A percentile compares a stretch with the other conserved stretches of the same genome.
Evolutionary conservation across 2,113 vertebrate genomes (phyloP).

Genomic region (Eulemur rufifrons): DNA sequence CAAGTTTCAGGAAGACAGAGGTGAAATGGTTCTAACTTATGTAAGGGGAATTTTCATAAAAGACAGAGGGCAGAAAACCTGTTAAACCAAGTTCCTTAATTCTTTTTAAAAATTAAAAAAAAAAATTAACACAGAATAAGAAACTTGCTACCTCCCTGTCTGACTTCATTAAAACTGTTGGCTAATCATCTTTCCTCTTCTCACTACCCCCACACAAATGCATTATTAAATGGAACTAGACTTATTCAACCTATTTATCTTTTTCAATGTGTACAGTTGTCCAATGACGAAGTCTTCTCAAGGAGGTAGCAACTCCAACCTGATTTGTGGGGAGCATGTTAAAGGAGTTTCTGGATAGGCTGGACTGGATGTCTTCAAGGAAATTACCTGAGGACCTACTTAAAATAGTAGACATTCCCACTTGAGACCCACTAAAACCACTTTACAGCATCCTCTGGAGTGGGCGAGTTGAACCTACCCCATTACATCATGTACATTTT

Average conservation of each 20-base stretch:
- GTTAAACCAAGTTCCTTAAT: not conserved
- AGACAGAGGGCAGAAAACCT: not conserved
- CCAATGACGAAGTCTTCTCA: not conserved
- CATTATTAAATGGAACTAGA: not conserved
- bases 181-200: not conserved
- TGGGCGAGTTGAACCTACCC: not conserved
- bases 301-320: not conserved
- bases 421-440: not conserved
- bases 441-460: not conserved
- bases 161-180: not conserved
- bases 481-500: not conserved
- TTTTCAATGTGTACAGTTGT: not conserved
- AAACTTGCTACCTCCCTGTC: not conserved
- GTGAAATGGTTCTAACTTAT: not conserved
- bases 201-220: not conserved
- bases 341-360: constrained; percentile 23
- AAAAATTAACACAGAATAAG: not conserved
- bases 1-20: not conserved
- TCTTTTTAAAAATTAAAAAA: too few relatives aligned
- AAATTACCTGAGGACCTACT: constrained; percentile 14
- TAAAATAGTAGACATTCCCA: not conserved
- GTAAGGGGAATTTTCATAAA: not conserved
- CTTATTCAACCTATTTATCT: not conserved
- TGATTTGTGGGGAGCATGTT: not conserved
- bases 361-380: not conserved